Conservation (phyloP, 2,113 vertebrate genomes). For the Epinephelus lanceolatus region DNA sequence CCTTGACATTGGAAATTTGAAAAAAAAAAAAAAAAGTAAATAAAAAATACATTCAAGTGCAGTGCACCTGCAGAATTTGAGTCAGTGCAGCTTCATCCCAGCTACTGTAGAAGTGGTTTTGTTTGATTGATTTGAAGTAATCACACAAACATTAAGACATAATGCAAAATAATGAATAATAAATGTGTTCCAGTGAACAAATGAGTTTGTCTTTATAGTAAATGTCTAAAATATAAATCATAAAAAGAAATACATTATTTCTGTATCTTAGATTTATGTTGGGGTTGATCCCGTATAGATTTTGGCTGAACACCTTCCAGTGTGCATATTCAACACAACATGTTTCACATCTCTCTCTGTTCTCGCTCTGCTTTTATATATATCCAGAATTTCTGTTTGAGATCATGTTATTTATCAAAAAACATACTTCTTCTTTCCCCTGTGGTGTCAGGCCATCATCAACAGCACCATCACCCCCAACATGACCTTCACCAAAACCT, state of each 20-base stretch:
- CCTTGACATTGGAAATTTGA: no score
- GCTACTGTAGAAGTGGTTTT: neutral
- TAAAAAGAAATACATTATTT: neutral
- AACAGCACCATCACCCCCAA: conserved; percentile 98
- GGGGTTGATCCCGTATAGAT: neutral
- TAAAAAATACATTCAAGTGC: neutral
- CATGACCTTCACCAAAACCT: conserved; percentile 98
- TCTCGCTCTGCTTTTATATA: neutral
- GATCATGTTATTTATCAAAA: conserved; percentile 6
- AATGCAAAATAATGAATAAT: neutral
- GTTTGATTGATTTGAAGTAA: neutral
- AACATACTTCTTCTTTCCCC: neutral
- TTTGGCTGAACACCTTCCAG: neutral
- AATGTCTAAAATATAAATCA: neutral
- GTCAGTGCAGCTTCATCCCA: neutral
- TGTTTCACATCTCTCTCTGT: neutral
- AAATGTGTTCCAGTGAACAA: neutral
- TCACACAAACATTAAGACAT: neutral
- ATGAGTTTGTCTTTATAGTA: neutral
- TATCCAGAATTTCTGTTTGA: neutral
- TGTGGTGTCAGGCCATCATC: conserved; percentile 91
- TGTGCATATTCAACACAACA: neutral
- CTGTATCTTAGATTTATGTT: conserved; percentile 1
- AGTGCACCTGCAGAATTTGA: neutral
- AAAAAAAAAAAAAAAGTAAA: no score